Conservation (phyloP, 2,113 vertebrate species). For the Anhinga anhinga region DNA sequence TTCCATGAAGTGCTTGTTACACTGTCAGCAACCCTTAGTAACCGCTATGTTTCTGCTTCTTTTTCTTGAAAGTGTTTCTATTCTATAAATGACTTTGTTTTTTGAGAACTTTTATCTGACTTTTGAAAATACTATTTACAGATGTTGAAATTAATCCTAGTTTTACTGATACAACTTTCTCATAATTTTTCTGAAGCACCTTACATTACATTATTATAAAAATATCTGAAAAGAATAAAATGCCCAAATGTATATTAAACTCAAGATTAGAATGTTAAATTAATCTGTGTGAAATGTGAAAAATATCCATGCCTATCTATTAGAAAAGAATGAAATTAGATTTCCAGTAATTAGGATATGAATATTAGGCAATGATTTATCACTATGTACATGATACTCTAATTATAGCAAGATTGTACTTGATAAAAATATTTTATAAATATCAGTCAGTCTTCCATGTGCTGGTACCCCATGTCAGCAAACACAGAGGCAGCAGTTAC, state of each 20-base stretch:
- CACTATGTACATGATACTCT: not conserved
- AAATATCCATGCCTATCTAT: not conserved
- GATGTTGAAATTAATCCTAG: not conserved
- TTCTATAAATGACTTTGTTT: not conserved
- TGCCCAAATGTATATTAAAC: not conserved
- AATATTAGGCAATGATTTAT: not conserved
- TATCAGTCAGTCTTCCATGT: not conserved
- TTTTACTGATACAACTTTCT: not conserved
- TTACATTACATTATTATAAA: not conserved
- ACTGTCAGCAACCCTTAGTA: not conserved
- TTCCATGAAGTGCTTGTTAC: not conserved
- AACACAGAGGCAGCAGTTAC: not conserved
- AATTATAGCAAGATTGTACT: slow-evolving; percentile 23
- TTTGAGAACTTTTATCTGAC: not conserved
- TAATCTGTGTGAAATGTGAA: not conserved
- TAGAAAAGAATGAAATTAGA: not conserved
- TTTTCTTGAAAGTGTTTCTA: not conserved
- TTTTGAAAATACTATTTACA: not conserved
- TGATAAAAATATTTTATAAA: slow-evolving; percentile 49
- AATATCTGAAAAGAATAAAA: not conserved
- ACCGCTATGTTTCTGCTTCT: not conserved
- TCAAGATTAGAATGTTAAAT: not conserved
- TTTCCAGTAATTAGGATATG: not conserved
- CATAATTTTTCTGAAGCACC: not conserved
- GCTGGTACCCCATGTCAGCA: not conserved